These are phyloP conservation scores for Rhinoderma darwinii DNA, from an alignment of 2,113 vertebrate species.

Conservation along the genomic window DNA sequence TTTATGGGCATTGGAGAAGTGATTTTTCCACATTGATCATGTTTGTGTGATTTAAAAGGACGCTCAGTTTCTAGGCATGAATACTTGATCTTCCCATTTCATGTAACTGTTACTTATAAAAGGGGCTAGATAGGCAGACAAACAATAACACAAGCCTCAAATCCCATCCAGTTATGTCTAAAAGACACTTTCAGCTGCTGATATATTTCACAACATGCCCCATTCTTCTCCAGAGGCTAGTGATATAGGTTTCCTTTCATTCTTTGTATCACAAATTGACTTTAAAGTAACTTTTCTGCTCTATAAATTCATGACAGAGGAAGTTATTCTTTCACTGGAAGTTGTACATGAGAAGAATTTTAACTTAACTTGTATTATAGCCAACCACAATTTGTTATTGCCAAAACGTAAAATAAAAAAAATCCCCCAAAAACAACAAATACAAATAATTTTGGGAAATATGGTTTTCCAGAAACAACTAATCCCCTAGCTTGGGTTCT, in stretches of 20 bases:
- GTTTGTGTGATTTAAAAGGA: constrained; percentile 49
- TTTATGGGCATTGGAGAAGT: constrained; percentile 33
- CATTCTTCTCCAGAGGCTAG: constrained; percentile 30
- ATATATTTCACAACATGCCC: constrained; percentile 47
- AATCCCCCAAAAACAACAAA: background rate
- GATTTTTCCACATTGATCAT: constrained; percentile 52
- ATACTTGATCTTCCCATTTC: constrained; percentile 54
- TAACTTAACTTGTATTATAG: background rate
- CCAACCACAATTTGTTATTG: background rate
- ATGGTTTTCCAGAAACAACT: background rate
- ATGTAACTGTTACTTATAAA: constrained; percentile 41
- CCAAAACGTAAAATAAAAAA: background rate
- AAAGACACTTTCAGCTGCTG: constrained; percentile 24
- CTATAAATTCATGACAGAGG: constrained; percentile 31
- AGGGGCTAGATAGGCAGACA: constrained; percentile 13
- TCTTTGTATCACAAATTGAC: constrained; percentile 33
- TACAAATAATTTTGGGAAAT: background rate
- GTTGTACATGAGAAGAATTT: constrained; percentile 14
- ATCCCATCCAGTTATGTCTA: constrained; percentile 41
- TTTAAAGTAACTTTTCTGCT: constrained; percentile 20
- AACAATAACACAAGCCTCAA: constrained; percentile 47
- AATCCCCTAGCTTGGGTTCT: too few relatives aligned
- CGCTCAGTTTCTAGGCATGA: constrained; percentile 41
- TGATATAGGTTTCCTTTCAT: constrained; percentile 46
- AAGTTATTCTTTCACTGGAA: constrained; percentile 21